A percentile compares a stretch with the other conserved stretches of the same genome.
phyloP scores from a whole-genome alignment of 2,888 invertebrate genomes.

The Caenorhabditis afra region DNA sequence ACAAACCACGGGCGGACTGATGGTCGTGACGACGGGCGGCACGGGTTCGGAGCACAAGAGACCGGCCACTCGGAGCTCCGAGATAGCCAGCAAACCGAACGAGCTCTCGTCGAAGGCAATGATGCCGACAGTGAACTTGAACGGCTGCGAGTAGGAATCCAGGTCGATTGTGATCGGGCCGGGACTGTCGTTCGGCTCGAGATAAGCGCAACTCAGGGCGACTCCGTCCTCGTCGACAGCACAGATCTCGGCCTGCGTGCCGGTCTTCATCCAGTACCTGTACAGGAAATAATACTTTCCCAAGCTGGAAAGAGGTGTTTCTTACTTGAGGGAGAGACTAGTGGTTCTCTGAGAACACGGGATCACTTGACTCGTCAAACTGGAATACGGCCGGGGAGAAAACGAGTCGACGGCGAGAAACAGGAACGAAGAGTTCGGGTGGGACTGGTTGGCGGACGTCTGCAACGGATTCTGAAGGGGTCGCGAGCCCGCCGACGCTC shows the following conservation, averaged over 20 bases:
- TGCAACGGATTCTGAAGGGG: not conserved
- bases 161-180: slow-evolving; percentile 76
- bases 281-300: slow-evolving; percentile 1
- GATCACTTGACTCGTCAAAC: slow-evolving; percentile 73
- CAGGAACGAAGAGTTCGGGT: slow-evolving; percentile 75
- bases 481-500: too few relatives aligned
- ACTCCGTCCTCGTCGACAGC: slow-evolving; percentile 76
- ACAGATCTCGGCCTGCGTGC: slow-evolving; percentile 79
- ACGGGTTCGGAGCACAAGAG: slow-evolving; percentile 70
- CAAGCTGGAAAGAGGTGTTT: not conserved
- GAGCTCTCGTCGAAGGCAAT: slow-evolving; percentile 75
- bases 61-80: slow-evolving; percentile 63
- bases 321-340: slow-evolving; percentile 73
- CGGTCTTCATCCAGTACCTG: slow-evolving; percentile 78
- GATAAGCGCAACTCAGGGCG: slow-evolving; percentile 76
- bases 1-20: slow-evolving; percentile 64
- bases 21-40: slow-evolving; percentile 69
- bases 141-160: slow-evolving; percentile 76
- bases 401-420: slow-evolving; percentile 78
- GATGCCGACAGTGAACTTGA: slow-evolving; percentile 78
- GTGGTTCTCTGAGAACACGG: slow-evolving; percentile 76
- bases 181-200: slow-evolving; percentile 75
- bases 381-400: slow-evolving; percentile 73
- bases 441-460: slow-evolving; percentile 49
- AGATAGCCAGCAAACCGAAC: slow-evolving; percentile 72